Conservation (phyloP, 2,113 vertebrate species). For the Formicarius rufipectus region DNA sequence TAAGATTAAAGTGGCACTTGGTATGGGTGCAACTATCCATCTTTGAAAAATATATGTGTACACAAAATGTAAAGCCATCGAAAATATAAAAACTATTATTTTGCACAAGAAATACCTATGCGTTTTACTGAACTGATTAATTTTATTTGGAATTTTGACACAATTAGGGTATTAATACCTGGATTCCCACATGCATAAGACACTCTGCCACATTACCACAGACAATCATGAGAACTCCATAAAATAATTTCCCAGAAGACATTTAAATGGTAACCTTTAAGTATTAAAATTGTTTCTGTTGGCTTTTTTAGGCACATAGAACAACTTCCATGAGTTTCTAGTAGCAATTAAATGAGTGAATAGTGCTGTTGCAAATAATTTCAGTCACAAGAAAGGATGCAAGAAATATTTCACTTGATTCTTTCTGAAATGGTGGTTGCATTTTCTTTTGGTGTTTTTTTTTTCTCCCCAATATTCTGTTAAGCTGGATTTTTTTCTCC, state of each 20-base stretch:
- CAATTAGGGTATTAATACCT: neutral
- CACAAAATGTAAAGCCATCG: neutral
- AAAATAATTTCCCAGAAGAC: neutral
- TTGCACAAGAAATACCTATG: neutral
- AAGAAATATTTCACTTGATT: neutral
- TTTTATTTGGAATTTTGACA: neutral
- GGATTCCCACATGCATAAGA: neutral
- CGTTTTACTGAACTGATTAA: neutral
- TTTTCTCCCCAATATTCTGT: fast-evolving
- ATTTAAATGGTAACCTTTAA: neutral
- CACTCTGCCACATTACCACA: neutral
- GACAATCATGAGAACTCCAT: neutral
- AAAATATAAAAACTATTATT: neutral
- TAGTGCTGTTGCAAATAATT: neutral
- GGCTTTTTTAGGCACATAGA: neutral
- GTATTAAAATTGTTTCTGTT: neutral
- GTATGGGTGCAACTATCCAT: neutral
- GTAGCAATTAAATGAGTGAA: constrained; percentile 1
- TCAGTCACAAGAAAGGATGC: neutral
- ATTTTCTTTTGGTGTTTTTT: neutral
- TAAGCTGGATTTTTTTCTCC: neutral
- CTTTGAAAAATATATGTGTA: neutral
- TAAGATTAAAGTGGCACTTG: neutral
- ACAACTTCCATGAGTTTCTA: neutral
- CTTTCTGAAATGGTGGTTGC: neutral